Percentiles rank a stretch among this genome's conserved stretches.
These are phyloP conservation scores for Halesus radiatus DNA, from an alignment of 1,140 invertebrate species.

Conservation along the genomic window DNA sequence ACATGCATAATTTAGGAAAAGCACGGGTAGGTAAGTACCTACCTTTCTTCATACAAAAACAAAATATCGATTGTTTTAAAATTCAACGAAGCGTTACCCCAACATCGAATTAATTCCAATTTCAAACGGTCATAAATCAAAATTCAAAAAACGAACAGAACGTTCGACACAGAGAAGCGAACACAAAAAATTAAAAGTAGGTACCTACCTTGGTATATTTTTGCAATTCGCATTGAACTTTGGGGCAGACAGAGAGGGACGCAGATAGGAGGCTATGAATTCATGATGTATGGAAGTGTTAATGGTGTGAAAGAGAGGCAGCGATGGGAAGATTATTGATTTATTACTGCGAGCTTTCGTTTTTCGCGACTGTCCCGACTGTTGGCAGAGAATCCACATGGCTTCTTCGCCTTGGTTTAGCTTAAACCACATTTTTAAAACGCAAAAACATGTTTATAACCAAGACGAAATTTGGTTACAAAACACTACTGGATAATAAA, in stretches of 20 bases:
- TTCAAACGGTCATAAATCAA: constrained; percentile 36
- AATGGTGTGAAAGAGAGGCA: constrained; percentile 56
- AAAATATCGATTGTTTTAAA: constrained; percentile 38
- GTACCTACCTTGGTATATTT: constrained; percentile 1
- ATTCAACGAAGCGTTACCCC: constrained; percentile 15
- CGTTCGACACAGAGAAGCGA: constrained; percentile 30
- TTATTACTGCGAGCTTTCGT: constrained; percentile 56
- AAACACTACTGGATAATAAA: too few species aligned
- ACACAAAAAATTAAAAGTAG: constrained; percentile 32
- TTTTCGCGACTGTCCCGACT: constrained; percentile 45
- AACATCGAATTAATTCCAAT: constrained; percentile 37
- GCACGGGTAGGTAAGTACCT: too few species aligned
- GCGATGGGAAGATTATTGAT: constrained; percentile 57
- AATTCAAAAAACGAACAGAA: constrained; percentile 13
- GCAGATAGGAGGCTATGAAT: constrained; percentile 30
- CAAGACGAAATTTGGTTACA: too few species aligned
- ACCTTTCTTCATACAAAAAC: neutral
- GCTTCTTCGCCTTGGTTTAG: neutral
- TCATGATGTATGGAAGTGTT: constrained; percentile 57
- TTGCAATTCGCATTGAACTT: constrained; percentile 7
- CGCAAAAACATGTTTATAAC: too few species aligned
- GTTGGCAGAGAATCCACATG: constrained; percentile 27
- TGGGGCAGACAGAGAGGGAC: constrained; percentile 38
- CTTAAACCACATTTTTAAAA: too few species aligned
- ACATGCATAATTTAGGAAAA: constrained; percentile 5